Base-by-base conservation (phyloP, 2,797 vertebrate genomes). In the Aldrovandia affinis region DNA sequence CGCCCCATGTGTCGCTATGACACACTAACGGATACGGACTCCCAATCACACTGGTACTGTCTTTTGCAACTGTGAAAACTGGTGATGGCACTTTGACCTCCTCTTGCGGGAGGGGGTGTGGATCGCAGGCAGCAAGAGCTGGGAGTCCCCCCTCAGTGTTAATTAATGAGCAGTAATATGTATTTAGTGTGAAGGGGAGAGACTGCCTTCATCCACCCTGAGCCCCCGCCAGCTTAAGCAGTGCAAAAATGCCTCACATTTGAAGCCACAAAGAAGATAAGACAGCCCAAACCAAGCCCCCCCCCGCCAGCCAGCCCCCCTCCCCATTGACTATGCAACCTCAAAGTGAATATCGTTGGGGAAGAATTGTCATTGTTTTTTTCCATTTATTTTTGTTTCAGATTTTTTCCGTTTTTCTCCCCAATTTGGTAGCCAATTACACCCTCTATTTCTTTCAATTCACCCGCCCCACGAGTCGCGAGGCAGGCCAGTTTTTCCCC, bases 281-380 rank as follows among this genome's bases (percentile, higher is more conserved):
- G 10, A 10, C 36, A 44, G 73, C 22, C 33, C n/a, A 14, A 4
- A 18, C 22, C 22, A 18, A 20, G 39, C 39, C 39, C 2, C 55
- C 18, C 12, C 4, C 50, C 50, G 4, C 12, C 4, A 52, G 4
- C 50, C 50, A 10, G 52, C 25, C 52, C 65, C 30, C 18, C 18
- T 18, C 36, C 33, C 33, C 33, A 15, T 73, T 33, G 7, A n/a
- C 33, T 42, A 42, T 1, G 18, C 3, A 42, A 42, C 33, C 65
- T 73, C 36, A 73, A 14, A 30, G 36, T 42, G 28, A 55, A 44
- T 5, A 30, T 52, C 25, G 18, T 20, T 52, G 77, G 65, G 52
- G 78, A 81, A 73, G 80, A 78, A 80, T 63, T 65, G 61, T 47
- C 22, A 39, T n/a, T 82, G 12, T 39, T n/a, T n/a, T n/a, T n/a